Evolutionary conservation across 2,888 invertebrate genomes (phyloP).

Genomic region (Brassicogethes aeneus): DNA sequence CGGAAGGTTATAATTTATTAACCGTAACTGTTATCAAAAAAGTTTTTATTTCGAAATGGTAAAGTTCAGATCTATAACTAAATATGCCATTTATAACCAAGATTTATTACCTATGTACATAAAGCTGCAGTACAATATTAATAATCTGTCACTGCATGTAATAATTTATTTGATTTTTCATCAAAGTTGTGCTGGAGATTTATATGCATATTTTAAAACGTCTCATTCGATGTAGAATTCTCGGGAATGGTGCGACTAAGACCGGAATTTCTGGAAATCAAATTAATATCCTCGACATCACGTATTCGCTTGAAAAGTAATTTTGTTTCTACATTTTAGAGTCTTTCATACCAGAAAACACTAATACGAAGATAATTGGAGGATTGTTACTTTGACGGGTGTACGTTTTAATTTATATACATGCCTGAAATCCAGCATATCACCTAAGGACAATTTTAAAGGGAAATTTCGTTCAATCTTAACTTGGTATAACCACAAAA

Average conservation of each 20-base stretch:
- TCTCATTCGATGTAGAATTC: neutral
- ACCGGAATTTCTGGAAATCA: neutral
- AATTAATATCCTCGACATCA: neutral
- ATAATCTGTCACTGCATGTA: neutral
- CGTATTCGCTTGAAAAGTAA: neutral
- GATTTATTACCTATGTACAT: too few relatives aligned
- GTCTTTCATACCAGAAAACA: neutral
- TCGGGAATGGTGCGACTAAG: too few relatives aligned
- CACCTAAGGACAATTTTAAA: too few relatives aligned
- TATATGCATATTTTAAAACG: slow-evolving; percentile 1
- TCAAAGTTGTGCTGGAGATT: neutral
- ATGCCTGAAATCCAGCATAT: too few relatives aligned
- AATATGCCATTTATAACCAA: too few relatives aligned
- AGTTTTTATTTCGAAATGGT: too few relatives aligned
- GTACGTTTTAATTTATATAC: neutral
- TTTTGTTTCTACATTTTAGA: neutral
- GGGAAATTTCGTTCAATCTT: too few relatives aligned
- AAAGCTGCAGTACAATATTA: neutral
- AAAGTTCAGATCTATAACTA: too few relatives aligned
- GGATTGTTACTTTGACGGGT: too few relatives aligned
- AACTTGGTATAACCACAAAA: too few relatives aligned
- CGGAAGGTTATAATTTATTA: too few relatives aligned
- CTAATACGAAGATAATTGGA: neutral
- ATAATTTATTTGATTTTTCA: neutral
- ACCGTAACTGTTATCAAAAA: too few relatives aligned